Conservation (phyloP, 1,140 invertebrate species). For the Phymastichus coffea region DNA sequence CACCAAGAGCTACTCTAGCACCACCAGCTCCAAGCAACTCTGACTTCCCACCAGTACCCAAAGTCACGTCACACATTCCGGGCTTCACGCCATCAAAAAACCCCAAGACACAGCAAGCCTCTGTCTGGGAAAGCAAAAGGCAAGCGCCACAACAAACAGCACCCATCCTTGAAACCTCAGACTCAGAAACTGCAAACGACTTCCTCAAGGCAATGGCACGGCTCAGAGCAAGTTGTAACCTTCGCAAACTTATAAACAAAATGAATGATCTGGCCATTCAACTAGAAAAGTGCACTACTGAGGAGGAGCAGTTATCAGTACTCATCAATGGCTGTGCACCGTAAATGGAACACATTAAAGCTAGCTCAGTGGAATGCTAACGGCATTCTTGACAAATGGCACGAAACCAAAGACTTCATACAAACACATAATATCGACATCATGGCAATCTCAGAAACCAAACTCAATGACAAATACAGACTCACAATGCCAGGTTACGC, state of each 20-base stretch:
- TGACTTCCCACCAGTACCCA: no score
- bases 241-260: not conserved
- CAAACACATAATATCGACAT: conserved; percentile 27
- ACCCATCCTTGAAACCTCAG: not conserved
- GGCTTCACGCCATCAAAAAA: no score
- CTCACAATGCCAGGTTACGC: conserved; percentile 14
- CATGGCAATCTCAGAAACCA: conserved; percentile 30
- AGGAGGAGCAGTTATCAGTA: not conserved
- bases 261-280: not conserved
- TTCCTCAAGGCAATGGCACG: not conserved
- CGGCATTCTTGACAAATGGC: conserved; percentile 23
- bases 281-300: not conserved
- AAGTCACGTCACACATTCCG: no score
- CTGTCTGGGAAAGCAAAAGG: not conserved
- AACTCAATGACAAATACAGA: conserved; percentile 9
- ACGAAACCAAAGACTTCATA: conserved; percentile 29
- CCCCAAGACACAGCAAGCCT: no score
- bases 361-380: conserved; percentile 31
- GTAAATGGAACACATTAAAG: conserved; percentile 9
- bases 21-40: not conserved
- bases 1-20: not conserved
- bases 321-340: not conserved
- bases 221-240: no score
- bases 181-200: not conserved
- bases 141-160: no score